A percentile compares a stretch with the other conserved stretches of the same genome.
Evolutionary conservation across 2,113 vertebrate genomes (phyloP).

Genomic region (Malurus alboscapulatus): DNA sequence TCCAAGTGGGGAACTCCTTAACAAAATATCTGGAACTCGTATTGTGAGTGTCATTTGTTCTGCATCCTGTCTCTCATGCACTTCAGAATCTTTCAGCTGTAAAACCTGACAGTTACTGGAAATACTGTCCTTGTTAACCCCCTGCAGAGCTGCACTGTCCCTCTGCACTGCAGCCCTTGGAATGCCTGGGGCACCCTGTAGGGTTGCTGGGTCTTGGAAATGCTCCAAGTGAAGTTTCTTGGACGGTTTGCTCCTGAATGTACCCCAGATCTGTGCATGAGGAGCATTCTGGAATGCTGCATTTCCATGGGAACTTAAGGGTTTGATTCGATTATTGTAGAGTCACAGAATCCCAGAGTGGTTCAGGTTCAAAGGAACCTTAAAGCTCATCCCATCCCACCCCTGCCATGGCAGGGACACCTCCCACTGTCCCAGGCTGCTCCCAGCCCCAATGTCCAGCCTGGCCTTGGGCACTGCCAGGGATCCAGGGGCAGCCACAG

Average conservation of each 20-base stretch:
- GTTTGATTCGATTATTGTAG: neutral
- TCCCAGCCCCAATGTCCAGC: rapidly evolving
- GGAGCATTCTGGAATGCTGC: neutral
- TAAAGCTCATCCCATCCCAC: rapidly evolving
- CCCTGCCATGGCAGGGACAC: neutral
- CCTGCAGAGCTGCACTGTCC: neutral
- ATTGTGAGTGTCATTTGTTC: neutral
- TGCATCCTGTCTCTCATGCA: neutral
- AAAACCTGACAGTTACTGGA: neutral
- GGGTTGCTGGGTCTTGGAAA: neutral
- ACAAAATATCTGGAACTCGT: neutral
- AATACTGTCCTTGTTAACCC: neutral
- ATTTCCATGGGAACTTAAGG: neutral
- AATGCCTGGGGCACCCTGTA: rapidly evolving
- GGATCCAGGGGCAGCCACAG: neutral
- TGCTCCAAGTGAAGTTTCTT: neutral
- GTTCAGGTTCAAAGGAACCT: neutral
- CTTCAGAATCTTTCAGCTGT: neutral
- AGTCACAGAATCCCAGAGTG: neutral
- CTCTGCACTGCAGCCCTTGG: neutral
- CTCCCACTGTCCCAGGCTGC: neutral
- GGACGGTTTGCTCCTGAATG: neutral
- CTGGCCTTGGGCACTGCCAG: neutral
- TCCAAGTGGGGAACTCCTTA: neutral
- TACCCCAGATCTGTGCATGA: neutral